phyloP scores from a whole-genome alignment of 2,797 vertebrate genomes.

The Semotilus atromaculatus region DNA sequence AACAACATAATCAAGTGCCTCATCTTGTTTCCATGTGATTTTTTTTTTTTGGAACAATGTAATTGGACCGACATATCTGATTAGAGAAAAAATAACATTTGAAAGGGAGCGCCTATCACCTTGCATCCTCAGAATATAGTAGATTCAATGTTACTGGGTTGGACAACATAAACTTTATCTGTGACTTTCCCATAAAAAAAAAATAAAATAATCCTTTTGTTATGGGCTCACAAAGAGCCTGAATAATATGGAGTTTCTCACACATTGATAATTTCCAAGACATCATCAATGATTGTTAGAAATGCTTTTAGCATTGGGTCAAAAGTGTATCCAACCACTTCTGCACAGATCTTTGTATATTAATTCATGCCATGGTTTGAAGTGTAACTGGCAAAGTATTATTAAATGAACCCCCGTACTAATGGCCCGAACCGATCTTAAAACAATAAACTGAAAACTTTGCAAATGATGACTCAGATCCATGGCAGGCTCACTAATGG shows the following conservation, averaged over 20 bases:
- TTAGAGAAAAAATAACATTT: background rate
- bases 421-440: background rate
- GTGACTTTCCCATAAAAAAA: background rate
- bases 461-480: background rate
- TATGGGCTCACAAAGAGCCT: background rate
- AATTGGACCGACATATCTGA: constrained; percentile 4
- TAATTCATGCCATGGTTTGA: background rate
- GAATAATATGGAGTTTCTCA: constrained; percentile 1
- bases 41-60: constrained; percentile 9
- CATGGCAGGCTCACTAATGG: constrained; percentile 2
- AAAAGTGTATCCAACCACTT: background rate
- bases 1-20: constrained; percentile 51
- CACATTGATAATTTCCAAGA: background rate
- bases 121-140: background rate
- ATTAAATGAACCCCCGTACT: background rate
- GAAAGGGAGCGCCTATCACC: background rate
- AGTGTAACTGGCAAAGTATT: background rate
- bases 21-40: constrained; percentile 48
- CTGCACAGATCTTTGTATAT: constrained; percentile 1
- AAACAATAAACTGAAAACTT: background rate
- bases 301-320: background rate
- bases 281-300: background rate
- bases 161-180: background rate
- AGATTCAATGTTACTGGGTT: background rate
- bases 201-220: background rate